Conservation (phyloP, 2,888 invertebrate species). For the Rosalia funebris region DNA sequence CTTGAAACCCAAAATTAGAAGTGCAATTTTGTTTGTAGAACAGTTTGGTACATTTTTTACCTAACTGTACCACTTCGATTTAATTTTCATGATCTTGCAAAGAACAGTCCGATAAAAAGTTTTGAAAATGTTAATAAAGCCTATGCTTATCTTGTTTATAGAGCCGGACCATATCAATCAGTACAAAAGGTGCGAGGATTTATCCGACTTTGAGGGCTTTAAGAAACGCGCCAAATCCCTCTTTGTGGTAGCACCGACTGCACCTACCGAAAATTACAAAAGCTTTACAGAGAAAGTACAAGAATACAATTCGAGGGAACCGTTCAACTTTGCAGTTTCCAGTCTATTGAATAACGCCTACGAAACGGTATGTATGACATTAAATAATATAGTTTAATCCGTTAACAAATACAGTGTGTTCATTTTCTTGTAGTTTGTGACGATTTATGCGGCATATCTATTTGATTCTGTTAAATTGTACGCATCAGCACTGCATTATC, state of each 20-base stretch:
- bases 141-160: too few species aligned
- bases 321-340: slow-evolving; percentile 76
- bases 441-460: slow-evolving; percentile 91
- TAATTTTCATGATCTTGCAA: too few species aligned
- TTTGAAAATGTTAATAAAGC: too few species aligned
- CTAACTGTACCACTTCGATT: too few species aligned
- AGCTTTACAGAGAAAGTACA: slow-evolving; percentile 84
- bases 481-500: slow-evolving; percentile 73
- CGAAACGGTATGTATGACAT: slow-evolving; percentile 35
- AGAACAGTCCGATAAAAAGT: too few species aligned
- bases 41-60: too few species aligned
- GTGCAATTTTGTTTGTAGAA: too few species aligned
- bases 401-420: slow-evolving; percentile 1
- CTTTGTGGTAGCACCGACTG: slow-evolving; percentile 88
- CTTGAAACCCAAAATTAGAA: too few species aligned
- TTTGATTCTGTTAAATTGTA: slow-evolving; percentile 95
- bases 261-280: slow-evolving; percentile 78
- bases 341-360: slow-evolving; percentile 29
- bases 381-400: background rate
- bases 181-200: slow-evolving; percentile 70
- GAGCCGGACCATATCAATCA: slow-evolving; percentile 69
- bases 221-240: slow-evolving; percentile 81
- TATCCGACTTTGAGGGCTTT: slow-evolving; percentile 68
- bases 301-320: slow-evolving; percentile 79
- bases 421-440: slow-evolving; percentile 74